Percentiles rank a stretch among this genome's conserved stretches.
These are phyloP conservation scores for Elephantulus edwardii DNA, from an alignment of 2,113 vertebrate genomes.

Conservation along the genomic window DNA sequence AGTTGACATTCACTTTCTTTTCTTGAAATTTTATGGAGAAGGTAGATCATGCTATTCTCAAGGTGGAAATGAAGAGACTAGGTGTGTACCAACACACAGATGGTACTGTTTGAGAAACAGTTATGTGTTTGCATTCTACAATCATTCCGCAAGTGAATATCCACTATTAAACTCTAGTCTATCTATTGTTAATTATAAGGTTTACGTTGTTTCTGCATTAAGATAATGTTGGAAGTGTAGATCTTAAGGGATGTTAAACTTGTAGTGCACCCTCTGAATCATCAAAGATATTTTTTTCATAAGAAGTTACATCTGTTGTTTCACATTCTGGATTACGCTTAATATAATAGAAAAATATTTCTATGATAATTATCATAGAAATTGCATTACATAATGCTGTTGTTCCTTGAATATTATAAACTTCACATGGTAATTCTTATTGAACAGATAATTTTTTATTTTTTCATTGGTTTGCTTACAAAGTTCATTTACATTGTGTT, in stretches of 20 bases:
- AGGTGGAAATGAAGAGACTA: background rate
- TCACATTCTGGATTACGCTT: background rate
- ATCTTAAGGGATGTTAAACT: background rate
- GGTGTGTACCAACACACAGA: background rate
- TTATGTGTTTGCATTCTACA: background rate
- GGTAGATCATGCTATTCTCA: background rate
- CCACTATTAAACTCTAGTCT: background rate
- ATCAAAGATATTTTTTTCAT: background rate
- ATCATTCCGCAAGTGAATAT: background rate
- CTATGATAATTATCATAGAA: background rate
- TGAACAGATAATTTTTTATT: background rate
- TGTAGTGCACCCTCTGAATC: background rate
- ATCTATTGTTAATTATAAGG: background rate
- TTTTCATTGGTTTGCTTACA: too few relatives aligned
- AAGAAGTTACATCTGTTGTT: background rate
- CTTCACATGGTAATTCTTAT: background rate
- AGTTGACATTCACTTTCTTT: constrained; percentile 21
- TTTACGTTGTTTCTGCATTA: background rate
- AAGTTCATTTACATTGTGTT: too few relatives aligned
- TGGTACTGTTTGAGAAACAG: background rate
- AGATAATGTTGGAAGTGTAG: background rate
- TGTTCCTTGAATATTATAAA: constrained; percentile 15
- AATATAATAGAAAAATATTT: too few relatives aligned
- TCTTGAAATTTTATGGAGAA: background rate
- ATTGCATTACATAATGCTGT: background rate